Base-by-base conservation (phyloP, 2,113 vertebrate species). In the Silurus glanis region DNA sequence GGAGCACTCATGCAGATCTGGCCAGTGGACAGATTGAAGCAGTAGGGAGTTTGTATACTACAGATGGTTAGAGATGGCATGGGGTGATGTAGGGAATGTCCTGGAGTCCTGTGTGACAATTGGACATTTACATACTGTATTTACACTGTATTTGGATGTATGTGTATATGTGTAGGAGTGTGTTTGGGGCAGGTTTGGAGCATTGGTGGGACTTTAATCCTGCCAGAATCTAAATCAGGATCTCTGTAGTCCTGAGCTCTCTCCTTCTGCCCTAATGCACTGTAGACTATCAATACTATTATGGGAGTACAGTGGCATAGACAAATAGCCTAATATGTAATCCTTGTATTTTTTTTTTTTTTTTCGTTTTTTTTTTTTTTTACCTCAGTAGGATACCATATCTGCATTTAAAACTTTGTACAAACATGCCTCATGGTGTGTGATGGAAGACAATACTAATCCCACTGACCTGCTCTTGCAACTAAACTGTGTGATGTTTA, bases 151-250 rank as follows among this genome's bases (percentile, higher is more conserved):
- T 37, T 37, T 37, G 67, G 81, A 37, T 81, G n/a, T 62, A 16
- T n/a, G n/a, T 56, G 12, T 62, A 17, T 47, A 14, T 82, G 67
- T 25, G n/a, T 69, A 45, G 25, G 37, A 59, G 76, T n/a, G 83
- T 37, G 45, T 47, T 91, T 88, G 91, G 88, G 89, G 83, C 88
- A 90, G 83, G 88, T 89, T 91, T 90, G 89, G 89, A 89, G 89
- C 87, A 91, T 85, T 90, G 90, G 94, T 93, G 93, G 90, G 90
- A 83, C 89, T 92, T 94, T 95, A 95, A 95, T 95, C 94, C 93
- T 91, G 91, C 87, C 88, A 90, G 91, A 89, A 93, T 93, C 92
- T 93, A 91, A 94, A 92, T 91, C 93, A 92, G 93, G 92, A 92
- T 92, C 90, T 91, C 6, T 92, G 89, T 84, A 88, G 91, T 72